Evolutionary conservation across 2,888 invertebrate species (phyloP).

Genomic region (Argyresthia albistria): DNA sequence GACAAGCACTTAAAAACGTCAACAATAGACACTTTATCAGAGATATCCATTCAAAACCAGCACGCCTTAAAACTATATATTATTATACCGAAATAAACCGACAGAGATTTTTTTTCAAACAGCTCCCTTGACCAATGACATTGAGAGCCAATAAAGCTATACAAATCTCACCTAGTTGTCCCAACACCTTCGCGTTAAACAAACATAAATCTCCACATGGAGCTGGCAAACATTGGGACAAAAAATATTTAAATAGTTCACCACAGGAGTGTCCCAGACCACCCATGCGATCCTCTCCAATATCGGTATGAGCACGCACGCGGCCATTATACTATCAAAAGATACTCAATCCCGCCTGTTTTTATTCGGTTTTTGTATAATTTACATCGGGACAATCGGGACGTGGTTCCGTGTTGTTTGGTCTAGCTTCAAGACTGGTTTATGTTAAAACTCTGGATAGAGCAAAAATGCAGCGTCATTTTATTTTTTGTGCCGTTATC

Average conservation of each 20-base stretch:
- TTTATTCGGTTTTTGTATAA: slow-evolving; percentile 52
- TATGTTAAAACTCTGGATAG: slow-evolving; percentile 19
- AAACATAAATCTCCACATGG: slow-evolving; percentile 59
- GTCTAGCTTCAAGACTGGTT: slow-evolving; percentile 7
- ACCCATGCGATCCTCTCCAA: slow-evolving; percentile 50
- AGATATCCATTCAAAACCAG: not conserved
- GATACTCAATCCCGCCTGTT: slow-evolving; percentile 40
- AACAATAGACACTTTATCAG: not conserved
- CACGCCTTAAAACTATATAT: slow-evolving; percentile 5
- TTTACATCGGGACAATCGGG: slow-evolving; percentile 55
- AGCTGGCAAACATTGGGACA: slow-evolving; percentile 59
- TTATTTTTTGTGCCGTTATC: slow-evolving; percentile 10
- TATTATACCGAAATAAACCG: not conserved
- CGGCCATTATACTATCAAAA: slow-evolving; percentile 58
- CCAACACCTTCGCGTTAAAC: slow-evolving; percentile 61
- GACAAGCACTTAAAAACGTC: not conserved
- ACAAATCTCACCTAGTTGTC: slow-evolving; percentile 58
- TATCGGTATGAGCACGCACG: slow-evolving; percentile 48
- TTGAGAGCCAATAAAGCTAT: slow-evolving; percentile 48
- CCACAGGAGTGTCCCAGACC: slow-evolving; percentile 36
- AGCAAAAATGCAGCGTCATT: slow-evolving; percentile 6
- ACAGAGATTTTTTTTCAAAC: not conserved
- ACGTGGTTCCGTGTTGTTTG: slow-evolving; percentile 6
- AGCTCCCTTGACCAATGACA: slow-evolving; percentile 22
- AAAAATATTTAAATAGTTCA: slow-evolving; percentile 57